Evolutionary conservation across 2,797 vertebrate species (phyloP).

Genomic region (Synaphobranchus kaupii): DNA sequence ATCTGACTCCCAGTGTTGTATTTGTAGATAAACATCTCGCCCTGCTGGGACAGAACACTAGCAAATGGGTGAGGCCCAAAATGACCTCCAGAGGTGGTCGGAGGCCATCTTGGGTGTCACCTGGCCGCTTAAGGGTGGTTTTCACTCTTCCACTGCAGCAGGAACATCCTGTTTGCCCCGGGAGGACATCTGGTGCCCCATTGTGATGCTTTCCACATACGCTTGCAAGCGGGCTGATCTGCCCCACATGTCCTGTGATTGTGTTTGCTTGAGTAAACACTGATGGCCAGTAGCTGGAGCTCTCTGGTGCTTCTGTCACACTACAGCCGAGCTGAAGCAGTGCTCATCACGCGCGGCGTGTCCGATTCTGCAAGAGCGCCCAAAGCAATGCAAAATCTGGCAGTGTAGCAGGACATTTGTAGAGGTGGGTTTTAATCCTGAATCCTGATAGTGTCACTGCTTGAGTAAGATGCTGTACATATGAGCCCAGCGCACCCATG

Average conservation of each 20-base stretch:
- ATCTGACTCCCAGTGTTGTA: not conserved
- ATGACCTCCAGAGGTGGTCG: constrained; percentile 28
- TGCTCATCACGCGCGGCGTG: not conserved
- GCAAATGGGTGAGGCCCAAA: not conserved
- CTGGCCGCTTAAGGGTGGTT: not conserved
- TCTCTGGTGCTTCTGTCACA: not conserved
- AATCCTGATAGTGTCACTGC: no score
- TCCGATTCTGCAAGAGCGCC: no score
- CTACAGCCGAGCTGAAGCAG: not conserved
- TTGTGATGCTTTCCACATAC: constrained; percentile 33
- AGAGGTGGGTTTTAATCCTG: not conserved
- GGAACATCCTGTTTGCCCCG: constrained; percentile 56
- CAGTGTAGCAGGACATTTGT: not conserved
- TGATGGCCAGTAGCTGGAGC: not conserved
- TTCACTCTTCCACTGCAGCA: not conserved
- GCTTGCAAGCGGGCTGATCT: constrained; percentile 26
- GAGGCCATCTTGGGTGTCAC: constrained; percentile 23
- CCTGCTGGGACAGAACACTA: not conserved
- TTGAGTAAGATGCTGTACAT: no score
- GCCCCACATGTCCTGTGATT: constrained; percentile 48
- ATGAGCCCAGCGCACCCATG: no score
- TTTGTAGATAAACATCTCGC: not conserved
- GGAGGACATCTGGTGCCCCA: constrained; percentile 31
- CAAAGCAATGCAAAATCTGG: no score
- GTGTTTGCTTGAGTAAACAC: constrained; percentile 24